Evolutionary conservation across 2,113 vertebrate genomes (phyloP), one percentile per base, ranked within the genome.

Genomic region (Emberiza fucata): DNA sequence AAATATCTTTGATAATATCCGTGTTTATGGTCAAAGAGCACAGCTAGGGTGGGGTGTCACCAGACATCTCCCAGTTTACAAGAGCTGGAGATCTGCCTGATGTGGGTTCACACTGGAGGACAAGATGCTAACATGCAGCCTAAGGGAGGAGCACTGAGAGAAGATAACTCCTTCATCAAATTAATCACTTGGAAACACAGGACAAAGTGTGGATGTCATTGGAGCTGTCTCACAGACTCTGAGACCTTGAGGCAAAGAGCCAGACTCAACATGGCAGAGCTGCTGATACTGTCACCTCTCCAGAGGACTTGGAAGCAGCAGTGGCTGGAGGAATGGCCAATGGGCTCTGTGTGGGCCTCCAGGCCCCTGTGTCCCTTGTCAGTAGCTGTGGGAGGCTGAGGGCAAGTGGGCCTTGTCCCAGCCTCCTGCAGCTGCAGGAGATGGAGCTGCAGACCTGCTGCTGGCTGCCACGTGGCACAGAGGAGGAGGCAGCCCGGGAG

Each of bases 291-390:
- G 39, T 29, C 5, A 0, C 40, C 40, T 60, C 65, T 76, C 48
- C n/a, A 6, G 42, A 59, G 69, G 37, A 20, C 48, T 77, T 12
- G 2, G 20, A 4, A 59, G 50, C 25, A 60, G n/a, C 11, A 1
- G 77, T 2, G 6, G 25, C 23, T 4, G 0, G 29, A 56, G 69
- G 40, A 33, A 48, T 1, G 65, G 7, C 45, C 0, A 0, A 0
- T 4, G 7, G 54, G 57, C 35, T 79, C 54, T 48, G 12, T 1
- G 2, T 3, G 19, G 28, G 35, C 11, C 24, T 63, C 28, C 39
- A 31, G 39, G 11, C 28, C 42, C 44, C 35, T 1, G 0, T 18
- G 33, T 79, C 27, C 51, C n/a, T 44, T 7, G 2, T 40, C 17
- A 19, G 44, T 17, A n/a, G 48, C 65, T n/a, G 54, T 1, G 1